Evolutionary conservation across 2,888 invertebrate species (phyloP), one percentile per base, ranked within the genome.

Genomic region (Nephrocerus scutellatus): DNA sequence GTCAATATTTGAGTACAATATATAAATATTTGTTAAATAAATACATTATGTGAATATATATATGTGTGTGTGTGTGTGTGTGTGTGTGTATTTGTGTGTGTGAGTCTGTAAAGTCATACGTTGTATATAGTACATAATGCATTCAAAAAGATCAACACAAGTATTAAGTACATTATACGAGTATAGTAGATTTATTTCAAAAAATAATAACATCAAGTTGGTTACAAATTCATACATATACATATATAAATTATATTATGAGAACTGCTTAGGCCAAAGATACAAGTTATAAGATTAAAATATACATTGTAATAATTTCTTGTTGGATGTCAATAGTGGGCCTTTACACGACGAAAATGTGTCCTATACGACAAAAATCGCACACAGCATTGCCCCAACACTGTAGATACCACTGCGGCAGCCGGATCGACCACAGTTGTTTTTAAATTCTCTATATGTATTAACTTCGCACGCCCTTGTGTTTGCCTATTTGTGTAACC

Each of bases 1-100:
- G n/a, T n/a, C n/a, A n/a, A n/a, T n/a, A 14, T 21, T 43, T 18
- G 20, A 22, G 36, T 43, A 50, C 25, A 37, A 38, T 46, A 33
- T 37, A 32, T 26, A 33, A 53, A 40, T 47, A 49, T 44, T 51
- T 54, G 47, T 53, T 36, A 51, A 51, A 53, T 53, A 56, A 56
- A 56, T 56, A 55, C 46, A 42, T 39, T 41, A 26, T 26, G 26
- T 32, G 37, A 35, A 29, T 39, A 44, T 31, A 12, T 31, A 28
- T 43, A 36, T 23, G 23, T 41, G 19, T 21, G 13, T 30, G 21
- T 12, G 4, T 3, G 22, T 24, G 33, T 35, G 34, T 34, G 15
- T 13, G n/a, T 26, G 34, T 37, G 22, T 33, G 25, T 42, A 37
- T 38, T 9, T 10, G 6, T 30, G 21, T 10, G 18, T 18, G 23